Conservation (phyloP, 2,113 vertebrate species). For the Bostrychus sinensis region DNA sequence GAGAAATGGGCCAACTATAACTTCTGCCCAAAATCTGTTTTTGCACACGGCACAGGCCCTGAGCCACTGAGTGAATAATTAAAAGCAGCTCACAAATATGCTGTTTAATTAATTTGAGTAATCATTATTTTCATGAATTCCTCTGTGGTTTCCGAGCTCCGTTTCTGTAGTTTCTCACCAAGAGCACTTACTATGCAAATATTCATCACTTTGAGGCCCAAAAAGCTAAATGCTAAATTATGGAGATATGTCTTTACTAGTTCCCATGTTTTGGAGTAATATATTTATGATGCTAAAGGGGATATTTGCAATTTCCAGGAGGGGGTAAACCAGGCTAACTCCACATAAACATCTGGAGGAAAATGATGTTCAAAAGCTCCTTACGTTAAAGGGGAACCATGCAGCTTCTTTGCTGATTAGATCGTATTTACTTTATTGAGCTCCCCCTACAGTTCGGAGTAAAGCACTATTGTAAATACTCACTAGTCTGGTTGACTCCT, state of each 20-base stretch:
- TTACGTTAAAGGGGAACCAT: no score
- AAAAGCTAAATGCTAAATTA: not conserved
- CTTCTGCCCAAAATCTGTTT: not conserved
- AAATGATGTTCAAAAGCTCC: no score
- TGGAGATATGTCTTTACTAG: not conserved
- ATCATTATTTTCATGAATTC: not conserved
- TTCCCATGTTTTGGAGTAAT: not conserved
- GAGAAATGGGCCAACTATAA: not conserved
- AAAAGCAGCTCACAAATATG: not conserved
- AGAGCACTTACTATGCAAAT: not conserved
- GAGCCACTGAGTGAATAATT: not conserved
- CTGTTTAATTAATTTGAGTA: not conserved
- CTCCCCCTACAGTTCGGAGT: no score
- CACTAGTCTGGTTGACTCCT: no score
- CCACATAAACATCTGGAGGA: no score
- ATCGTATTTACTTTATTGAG: no score
- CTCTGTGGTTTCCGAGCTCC: not conserved
- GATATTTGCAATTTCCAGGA: not conserved
- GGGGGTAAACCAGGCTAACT: no score
- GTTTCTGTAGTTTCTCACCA: not conserved
- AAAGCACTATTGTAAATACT: no score
- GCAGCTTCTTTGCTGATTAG: no score
- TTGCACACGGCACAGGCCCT: not conserved
- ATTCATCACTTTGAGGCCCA: not conserved
- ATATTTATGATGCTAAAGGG: not conserved